Evolutionary conservation across 2,113 vertebrate species (phyloP).

Genomic region (Corynorhinus townsendii): DNA sequence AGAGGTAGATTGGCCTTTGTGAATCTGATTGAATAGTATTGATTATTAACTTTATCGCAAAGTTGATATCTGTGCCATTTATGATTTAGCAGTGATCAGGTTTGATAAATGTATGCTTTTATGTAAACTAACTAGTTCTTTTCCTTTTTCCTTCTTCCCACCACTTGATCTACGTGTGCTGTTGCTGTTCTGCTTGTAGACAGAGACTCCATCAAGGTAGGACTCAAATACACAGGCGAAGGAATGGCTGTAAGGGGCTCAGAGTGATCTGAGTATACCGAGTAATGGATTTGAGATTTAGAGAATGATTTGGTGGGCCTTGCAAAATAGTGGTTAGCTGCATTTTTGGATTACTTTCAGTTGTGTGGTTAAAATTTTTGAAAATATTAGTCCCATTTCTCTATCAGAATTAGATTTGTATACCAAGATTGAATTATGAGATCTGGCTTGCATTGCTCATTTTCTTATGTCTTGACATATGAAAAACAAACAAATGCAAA

Average conservation of each 20-base stretch:
- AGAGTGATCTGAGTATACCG: background rate
- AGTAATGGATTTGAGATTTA: background rate
- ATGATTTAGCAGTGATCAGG: conserved; percentile 67
- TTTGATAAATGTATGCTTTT: conserved; percentile 71
- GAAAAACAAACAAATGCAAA: conserved; percentile 26
- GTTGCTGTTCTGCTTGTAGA: conserved; percentile 79
- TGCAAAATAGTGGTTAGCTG: background rate
- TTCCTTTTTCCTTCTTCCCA: conserved; percentile 55
- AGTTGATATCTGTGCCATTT: conserved; percentile 73
- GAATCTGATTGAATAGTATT: conserved; percentile 58
- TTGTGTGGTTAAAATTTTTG: background rate
- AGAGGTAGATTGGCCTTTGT: conserved; percentile 65
- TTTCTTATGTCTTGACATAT: conserved; percentile 12
- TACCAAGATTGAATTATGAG: background rate
- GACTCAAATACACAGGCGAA: conserved; percentile 62
- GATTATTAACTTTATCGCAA: conserved; percentile 75
- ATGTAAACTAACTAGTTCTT: conserved; percentile 76
- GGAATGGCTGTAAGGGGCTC: background rate
- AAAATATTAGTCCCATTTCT: conserved; percentile 28
- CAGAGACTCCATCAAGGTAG: conserved; percentile 91
- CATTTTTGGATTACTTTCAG: background rate
- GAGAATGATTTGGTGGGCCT: conserved; percentile 15
- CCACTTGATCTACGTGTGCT: background rate
- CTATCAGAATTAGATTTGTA: conserved; percentile 29
- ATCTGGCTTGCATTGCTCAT: background rate